A percentile compares a stretch with the other conserved stretches of the same genome.
Conservation (phyloP, 2,797 vertebrate species). For the Oreortyx pictus region DNA sequence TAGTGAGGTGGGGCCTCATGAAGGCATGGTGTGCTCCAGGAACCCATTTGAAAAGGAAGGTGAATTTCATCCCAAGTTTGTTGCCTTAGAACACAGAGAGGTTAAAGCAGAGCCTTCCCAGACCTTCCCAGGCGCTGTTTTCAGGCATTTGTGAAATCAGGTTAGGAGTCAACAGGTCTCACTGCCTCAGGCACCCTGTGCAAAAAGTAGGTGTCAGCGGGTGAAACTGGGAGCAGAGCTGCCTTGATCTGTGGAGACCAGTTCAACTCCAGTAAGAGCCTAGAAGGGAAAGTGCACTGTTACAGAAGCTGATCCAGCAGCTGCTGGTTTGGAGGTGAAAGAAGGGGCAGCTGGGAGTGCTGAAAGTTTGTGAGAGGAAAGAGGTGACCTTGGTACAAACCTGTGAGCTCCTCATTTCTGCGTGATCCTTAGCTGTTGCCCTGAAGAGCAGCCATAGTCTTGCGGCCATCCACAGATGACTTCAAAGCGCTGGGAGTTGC, state of each 20-base stretch:
- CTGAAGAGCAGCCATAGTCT: fast-evolving
- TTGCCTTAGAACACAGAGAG: background rate
- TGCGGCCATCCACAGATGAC: background rate
- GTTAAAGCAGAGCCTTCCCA: background rate
- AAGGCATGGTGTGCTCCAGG: background rate
- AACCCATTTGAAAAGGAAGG: background rate
- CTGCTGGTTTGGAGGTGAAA: background rate
- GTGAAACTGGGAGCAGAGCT: background rate
- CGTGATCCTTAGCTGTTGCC: background rate
- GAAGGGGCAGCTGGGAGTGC: background rate
- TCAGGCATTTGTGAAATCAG: background rate
- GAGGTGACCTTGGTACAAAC: background rate
- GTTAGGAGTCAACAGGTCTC: too few relatives aligned
- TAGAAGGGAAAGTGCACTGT: background rate
- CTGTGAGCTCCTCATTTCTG: background rate
- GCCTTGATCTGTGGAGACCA: background rate
- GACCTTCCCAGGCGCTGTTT: background rate
- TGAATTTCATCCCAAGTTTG: background rate
- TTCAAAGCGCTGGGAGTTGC: background rate
- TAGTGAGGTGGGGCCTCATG: too few relatives aligned
- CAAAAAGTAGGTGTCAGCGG: background rate
- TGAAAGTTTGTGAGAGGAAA: background rate
- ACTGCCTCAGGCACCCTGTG: background rate
- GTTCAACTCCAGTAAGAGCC: background rate
- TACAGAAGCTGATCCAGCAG: background rate